phyloP scores from a whole-genome alignment of 2,888 invertebrate genomes.

The Enchytraeus crypticus region DNA sequence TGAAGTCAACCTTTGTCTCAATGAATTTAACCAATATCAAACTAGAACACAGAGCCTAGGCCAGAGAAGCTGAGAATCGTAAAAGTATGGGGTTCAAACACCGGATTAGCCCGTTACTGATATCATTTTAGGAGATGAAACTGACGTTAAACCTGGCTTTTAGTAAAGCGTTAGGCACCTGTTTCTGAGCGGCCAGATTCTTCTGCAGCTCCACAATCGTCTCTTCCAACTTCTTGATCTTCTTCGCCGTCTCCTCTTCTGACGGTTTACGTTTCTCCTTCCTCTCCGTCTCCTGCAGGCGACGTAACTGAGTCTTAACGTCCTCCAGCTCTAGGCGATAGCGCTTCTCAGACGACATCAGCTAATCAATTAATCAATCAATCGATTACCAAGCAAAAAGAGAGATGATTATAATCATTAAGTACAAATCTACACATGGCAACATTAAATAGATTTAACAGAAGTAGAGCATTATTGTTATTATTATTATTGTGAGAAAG shows the following conservation, averaged over 20 bases:
- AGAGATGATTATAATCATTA: neutral
- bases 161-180: slow-evolving; percentile 46
- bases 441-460: too few species aligned
- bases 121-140: neutral
- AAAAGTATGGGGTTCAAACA: too few species aligned
- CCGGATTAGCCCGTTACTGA: too few species aligned
- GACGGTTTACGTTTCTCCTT: slow-evolving; percentile 78
- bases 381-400: neutral
- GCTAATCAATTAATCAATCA: slow-evolving; percentile 26
- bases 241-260: slow-evolving; percentile 85
- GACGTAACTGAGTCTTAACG: slow-evolving; percentile 53
- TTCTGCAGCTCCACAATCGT: slow-evolving; percentile 84
- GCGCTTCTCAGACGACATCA: slow-evolving; percentile 87
- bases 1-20: too few species aligned
- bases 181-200: slow-evolving; percentile 65
- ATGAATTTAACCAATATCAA: too few species aligned
- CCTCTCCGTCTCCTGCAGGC: slow-evolving; percentile 71
- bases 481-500: too few species aligned
- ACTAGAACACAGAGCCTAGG: too few species aligned
- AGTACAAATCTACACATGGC: too few species aligned
- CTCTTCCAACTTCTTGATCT: slow-evolving; percentile 88
- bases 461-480: too few species aligned
- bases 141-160: too few species aligned
- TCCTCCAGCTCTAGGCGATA: slow-evolving; percentile 82
- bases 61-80: too few species aligned